These are phyloP conservation scores for Pagetopsis macropterus DNA, from an alignment of 2,797 vertebrate species.

Conservation along the genomic window DNA sequence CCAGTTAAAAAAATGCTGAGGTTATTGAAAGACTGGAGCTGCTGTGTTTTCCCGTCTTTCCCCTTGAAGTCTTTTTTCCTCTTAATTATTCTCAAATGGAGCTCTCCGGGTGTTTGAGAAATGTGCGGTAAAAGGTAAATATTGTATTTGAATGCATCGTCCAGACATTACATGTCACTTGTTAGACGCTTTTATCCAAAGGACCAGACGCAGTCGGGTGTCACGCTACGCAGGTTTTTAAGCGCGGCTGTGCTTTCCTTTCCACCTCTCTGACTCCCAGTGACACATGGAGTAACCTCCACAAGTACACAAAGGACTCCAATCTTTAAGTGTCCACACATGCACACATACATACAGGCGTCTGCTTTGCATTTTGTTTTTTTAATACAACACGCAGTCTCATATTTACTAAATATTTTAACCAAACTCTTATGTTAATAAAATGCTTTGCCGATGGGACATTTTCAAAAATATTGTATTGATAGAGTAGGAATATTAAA, in stretches of 20 bases:
- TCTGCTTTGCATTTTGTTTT: constrained; percentile 48
- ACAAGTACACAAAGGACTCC: constrained; percentile 29
- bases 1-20: constrained; percentile 50
- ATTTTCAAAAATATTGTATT: not conserved
- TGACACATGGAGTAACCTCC: constrained; percentile 60
- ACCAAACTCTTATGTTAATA: constrained; percentile 17
- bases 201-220: constrained; percentile 52
- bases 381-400: constrained; percentile 4
- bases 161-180: constrained; percentile 32
- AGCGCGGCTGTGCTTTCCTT: constrained; percentile 73
- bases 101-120: constrained; percentile 73
- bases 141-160: constrained; percentile 78
- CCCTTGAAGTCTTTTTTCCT: constrained; percentile 61
- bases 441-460: not conserved
- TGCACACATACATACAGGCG: constrained; percentile 21
- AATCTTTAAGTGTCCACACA: constrained; percentile 45
- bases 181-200: too few species aligned
- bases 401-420: constrained; percentile 1
- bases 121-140: constrained; percentile 80
- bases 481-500: not conserved
- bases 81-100: constrained; percentile 76
- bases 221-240: constrained; percentile 73
- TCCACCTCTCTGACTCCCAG: constrained; percentile 69
- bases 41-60: constrained; percentile 33
- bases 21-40: constrained; percentile 47